A percentile compares a stretch with the other conserved stretches of the same genome.
Evolutionary conservation across 2,797 vertebrate genomes (phyloP).

Genomic region (Hippoglossus hippoglossus): DNA sequence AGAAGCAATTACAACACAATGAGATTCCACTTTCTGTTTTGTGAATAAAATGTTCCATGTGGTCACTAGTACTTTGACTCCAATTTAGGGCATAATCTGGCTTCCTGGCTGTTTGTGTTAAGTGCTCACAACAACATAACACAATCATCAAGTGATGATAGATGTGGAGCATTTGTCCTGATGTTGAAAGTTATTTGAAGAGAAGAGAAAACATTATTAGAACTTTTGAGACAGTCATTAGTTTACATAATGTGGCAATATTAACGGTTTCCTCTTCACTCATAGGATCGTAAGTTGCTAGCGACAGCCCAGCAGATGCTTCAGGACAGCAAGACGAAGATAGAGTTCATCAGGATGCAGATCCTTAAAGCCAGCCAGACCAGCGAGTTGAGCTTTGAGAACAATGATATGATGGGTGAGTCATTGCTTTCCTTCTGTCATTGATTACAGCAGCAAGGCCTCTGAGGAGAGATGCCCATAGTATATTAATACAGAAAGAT

Average conservation of each 20-base stretch:
- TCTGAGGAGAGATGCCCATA: neutral
- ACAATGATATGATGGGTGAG: constrained; percentile 88
- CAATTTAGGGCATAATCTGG: constrained; percentile 63
- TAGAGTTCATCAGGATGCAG: constrained; percentile 99
- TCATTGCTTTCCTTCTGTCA: neutral
- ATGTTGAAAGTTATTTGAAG: too few species aligned
- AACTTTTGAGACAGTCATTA: neutral
- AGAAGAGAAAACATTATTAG: constrained; percentile 1
- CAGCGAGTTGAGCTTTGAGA: constrained; percentile 95
- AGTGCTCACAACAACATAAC: constrained; percentile 29
- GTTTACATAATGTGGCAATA: neutral
- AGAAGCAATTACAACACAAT: constrained; percentile 51
- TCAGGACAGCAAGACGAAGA: constrained; percentile 99
- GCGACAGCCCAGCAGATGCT: constrained; percentile 98
- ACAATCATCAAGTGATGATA: constrained; percentile 24
- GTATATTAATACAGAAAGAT: neutral
- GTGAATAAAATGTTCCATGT: constrained; percentile 73
- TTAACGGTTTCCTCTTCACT: constrained; percentile 36
- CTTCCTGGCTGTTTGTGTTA: constrained; percentile 30
- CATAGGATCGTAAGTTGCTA: constrained; percentile 95
- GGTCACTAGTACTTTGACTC: constrained; percentile 50
- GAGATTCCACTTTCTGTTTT: constrained; percentile 56
- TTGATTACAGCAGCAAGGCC: neutral
- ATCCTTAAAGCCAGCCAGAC: constrained; percentile 98
- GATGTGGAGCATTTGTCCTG: constrained; percentile 3